Percentiles rank a stretch among this genome's conserved stretches.
phyloP scores from a whole-genome alignment of 2,113 vertebrate genomes.

The Mobula birostris region DNA sequence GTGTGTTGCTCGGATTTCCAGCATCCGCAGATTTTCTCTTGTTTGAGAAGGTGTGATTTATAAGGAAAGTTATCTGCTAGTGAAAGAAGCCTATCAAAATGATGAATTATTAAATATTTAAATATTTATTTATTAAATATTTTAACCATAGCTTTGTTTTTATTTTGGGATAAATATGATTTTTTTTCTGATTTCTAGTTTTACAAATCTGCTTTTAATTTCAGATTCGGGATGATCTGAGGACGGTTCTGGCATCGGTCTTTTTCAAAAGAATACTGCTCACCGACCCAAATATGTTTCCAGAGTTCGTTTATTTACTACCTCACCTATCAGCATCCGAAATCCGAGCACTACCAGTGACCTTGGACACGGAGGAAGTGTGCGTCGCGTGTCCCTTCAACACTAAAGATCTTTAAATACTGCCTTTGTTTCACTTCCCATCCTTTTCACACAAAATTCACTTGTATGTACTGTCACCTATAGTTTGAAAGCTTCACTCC shows the following conservation, averaged over 20 bases:
- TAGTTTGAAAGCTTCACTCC: background rate
- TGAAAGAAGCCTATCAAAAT: background rate
- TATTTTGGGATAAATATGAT: no score
- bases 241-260: conserved; percentile 55
- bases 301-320: conserved; percentile 54
- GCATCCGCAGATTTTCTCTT: no score
- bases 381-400: conserved; percentile 43
- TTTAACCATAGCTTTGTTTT: background rate
- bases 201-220: conserved; percentile 11
- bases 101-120: background rate
- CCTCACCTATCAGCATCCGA: conserved; percentile 48
- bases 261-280: conserved; percentile 54
- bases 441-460: background rate
- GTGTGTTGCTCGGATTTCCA: no score
- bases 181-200: background rate
- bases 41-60: background rate
- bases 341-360: conserved; percentile 52
- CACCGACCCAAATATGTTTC: conserved; percentile 50
- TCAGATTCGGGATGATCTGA: conserved; percentile 53
- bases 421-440: background rate
- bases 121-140: background rate
- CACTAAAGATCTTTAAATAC: background rate
- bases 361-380: conserved; percentile 52
- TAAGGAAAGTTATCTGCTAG: background rate
- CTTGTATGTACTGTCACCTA: background rate